These are phyloP conservation scores for Rhopalosiphum nymphaeae DNA, from an alignment of 2,888 invertebrate genomes.

Conservation along the genomic window DNA sequence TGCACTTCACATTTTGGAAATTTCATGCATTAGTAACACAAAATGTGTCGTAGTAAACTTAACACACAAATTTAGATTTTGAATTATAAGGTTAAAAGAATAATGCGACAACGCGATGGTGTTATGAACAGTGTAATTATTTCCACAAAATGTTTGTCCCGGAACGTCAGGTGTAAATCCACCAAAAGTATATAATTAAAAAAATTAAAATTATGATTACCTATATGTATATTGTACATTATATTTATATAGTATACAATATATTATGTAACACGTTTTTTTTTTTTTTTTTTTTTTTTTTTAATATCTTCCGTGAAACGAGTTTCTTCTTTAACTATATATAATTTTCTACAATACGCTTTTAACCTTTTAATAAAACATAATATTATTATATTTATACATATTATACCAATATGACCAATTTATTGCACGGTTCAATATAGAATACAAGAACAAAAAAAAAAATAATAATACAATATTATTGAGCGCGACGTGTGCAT, in stretches of 20 bases:
- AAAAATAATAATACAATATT: not conserved
- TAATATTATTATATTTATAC: not conserved
- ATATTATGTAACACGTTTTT: not conserved
- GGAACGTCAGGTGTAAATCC: not conserved
- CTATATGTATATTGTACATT: not conserved
- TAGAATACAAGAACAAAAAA: not conserved
- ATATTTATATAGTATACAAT: not conserved
- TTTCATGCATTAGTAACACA: not conserved
- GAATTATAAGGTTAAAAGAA: not conserved
- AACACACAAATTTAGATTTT: not conserved
- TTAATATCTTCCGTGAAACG: not conserved
- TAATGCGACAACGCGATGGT: not conserved
- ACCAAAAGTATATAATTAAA: not conserved
- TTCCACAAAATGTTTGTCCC: not conserved
- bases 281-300: not conserved
- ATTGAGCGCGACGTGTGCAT: not conserved
- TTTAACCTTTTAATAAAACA: slow-evolving; percentile 5
- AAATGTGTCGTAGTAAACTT: not conserved
- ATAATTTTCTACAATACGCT: not conserved
- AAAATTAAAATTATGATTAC: not conserved
- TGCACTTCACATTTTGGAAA: not conserved
- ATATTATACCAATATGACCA: not conserved
- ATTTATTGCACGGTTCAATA: not conserved
- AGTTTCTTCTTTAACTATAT: not conserved
- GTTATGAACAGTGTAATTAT: not conserved